phyloP scores from a whole-genome alignment of 2,113 vertebrate genomes.

The Salvelinus fontinalis region DNA sequence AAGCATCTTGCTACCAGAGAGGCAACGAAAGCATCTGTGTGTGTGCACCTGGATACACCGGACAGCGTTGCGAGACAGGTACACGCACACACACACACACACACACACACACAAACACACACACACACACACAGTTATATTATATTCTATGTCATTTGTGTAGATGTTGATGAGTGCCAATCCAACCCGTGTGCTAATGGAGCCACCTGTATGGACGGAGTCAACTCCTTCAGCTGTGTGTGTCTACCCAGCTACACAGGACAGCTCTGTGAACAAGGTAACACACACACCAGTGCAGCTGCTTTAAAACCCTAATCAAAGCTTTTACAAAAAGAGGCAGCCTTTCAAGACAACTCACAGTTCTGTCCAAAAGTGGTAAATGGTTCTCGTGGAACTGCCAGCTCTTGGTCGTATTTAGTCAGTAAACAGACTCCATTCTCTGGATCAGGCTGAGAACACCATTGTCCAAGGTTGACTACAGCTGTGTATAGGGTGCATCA shows the following conservation, averaged over 20 bases:
- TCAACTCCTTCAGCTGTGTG: conserved; percentile 84
- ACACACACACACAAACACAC: too few species aligned
- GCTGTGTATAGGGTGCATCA: not conserved
- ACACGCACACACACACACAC: not conserved
- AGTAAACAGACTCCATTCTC: not conserved
- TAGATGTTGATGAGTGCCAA: conserved; percentile 92
- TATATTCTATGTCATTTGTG: conserved; percentile 26
- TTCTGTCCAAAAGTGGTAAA: not conserved
- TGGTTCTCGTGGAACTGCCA: not conserved
- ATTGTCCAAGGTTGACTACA: not conserved
- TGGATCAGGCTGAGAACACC: not conserved
- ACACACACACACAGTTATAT: too few species aligned
- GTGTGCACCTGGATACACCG: conserved; percentile 85
- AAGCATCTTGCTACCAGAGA: conserved; percentile 83
- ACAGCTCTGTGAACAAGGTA: conserved; percentile 89
- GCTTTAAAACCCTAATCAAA: not conserved
- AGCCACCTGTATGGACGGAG: conserved; percentile 86
- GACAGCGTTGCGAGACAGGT: conserved; percentile 88
- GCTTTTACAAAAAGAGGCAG: too few species aligned
- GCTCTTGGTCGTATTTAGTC: too few species aligned
- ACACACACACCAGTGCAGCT: conserved; percentile 19
- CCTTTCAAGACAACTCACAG: too few species aligned
- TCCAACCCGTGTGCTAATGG: conserved; percentile 92
- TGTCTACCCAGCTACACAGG: conserved; percentile 93
- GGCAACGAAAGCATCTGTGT: conserved; percentile 77